These are phyloP conservation scores for Trematocara marginatum DNA, from an alignment of 2,113 vertebrate genomes.

Conservation along the genomic window DNA sequence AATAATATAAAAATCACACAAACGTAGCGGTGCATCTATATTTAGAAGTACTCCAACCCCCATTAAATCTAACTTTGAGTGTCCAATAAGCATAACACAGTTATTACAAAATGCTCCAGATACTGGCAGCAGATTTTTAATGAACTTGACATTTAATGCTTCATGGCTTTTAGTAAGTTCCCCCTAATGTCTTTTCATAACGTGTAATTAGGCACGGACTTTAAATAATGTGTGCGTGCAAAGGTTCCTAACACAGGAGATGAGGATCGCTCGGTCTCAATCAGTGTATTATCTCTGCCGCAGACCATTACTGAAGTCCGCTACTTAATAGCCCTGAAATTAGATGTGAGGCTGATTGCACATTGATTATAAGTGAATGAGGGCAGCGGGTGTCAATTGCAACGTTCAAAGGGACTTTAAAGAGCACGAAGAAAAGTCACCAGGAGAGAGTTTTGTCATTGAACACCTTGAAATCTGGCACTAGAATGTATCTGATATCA, in stretches of 20 bases:
- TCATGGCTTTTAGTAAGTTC: constrained; percentile 42
- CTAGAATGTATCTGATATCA: neutral
- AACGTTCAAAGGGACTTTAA: constrained; percentile 16
- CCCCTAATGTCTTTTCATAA: constrained; percentile 41
- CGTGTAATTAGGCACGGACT: constrained; percentile 39
- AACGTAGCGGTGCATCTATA: neutral
- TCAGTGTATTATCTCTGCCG: constrained; percentile 40
- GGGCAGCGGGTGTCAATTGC: constrained; percentile 11
- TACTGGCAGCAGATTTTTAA: constrained; percentile 39
- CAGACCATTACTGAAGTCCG: constrained; percentile 4
- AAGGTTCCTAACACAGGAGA: constrained; percentile 28
- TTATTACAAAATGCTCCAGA: constrained; percentile 22
- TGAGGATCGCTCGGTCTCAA: constrained; percentile 35
- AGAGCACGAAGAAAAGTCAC: neutral
- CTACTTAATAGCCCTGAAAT: constrained; percentile 31
- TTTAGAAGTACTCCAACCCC: constrained; percentile 8
- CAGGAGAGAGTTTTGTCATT: neutral
- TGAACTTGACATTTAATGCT: constrained; percentile 58
- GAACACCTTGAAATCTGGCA: neutral
- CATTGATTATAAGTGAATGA: constrained; percentile 43
- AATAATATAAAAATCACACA: neutral
- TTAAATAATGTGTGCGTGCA: constrained; percentile 29
- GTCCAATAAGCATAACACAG: neutral
- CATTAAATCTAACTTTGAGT: constrained; percentile 10
- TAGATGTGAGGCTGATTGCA: constrained; percentile 43